phyloP scores from a whole-genome alignment of 2,113 vertebrate species.

The Candoia aspera region DNA sequence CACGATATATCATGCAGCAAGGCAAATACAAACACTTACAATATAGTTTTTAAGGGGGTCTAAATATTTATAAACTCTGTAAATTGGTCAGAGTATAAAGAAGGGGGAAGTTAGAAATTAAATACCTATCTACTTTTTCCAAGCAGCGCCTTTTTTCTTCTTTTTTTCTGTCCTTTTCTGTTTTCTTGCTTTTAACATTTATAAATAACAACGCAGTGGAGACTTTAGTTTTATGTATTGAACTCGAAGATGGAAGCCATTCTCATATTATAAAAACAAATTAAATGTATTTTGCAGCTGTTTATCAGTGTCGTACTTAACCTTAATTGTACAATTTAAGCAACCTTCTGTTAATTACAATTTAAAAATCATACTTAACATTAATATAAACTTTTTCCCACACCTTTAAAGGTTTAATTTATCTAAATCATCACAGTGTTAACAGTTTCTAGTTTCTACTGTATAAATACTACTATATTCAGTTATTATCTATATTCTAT shows the following conservation, averaged over 20 bases:
- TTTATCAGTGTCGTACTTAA: background rate
- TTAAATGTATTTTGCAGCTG: background rate
- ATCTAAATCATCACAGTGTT: background rate
- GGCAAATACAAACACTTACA: background rate
- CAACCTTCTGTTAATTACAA: background rate
- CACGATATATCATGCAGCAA: background rate
- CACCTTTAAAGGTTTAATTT: background rate
- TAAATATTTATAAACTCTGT: background rate
- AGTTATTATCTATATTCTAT: background rate
- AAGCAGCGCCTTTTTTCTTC: background rate
- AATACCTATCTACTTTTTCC: background rate
- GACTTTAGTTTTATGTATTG: background rate
- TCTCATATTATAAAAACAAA: background rate
- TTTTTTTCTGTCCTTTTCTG: background rate
- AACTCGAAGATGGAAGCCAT: background rate
- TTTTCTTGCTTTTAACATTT: background rate
- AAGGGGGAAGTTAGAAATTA: background rate
- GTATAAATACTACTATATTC: background rate
- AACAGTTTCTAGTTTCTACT: background rate
- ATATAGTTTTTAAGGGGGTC: background rate
- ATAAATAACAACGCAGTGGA: background rate
- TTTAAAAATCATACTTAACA: background rate
- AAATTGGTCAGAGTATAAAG: background rate
- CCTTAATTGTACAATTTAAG: background rate
- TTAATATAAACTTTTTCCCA: background rate